These are phyloP conservation scores for Eurypyga helias DNA, from an alignment of 2,113 vertebrate species.

Conservation along the genomic window DNA sequence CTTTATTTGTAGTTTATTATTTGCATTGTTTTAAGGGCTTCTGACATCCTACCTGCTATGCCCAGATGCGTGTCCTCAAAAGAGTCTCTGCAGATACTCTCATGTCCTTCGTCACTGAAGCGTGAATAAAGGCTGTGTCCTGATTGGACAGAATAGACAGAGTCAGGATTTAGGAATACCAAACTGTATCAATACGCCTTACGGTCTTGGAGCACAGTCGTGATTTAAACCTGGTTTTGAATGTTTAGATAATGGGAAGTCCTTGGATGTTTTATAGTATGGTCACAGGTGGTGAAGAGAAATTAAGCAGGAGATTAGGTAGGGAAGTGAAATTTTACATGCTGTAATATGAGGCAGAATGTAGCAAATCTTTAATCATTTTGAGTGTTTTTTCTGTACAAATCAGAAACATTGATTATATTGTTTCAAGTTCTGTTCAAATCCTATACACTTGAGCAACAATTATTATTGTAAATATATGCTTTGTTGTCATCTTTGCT, in stretches of 20 bases:
- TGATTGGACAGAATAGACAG: neutral
- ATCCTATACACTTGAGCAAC: neutral
- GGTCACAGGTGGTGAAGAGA: neutral
- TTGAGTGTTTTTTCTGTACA: neutral
- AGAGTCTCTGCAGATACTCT: neutral
- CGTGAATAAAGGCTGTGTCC: neutral
- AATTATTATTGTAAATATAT: neutral
- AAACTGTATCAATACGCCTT: neutral
- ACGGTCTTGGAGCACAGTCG: neutral
- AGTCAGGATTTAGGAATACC: neutral
- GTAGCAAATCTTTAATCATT: neutral
- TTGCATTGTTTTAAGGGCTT: neutral
- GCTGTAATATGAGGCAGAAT: neutral
- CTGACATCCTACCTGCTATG: neutral
- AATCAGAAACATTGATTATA: neutral
- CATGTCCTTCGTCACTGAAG: neutral
- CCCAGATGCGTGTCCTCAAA: neutral
- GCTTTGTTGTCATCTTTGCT: neutral
- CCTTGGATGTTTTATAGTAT: neutral
- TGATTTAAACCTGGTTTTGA: neutral
- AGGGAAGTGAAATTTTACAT: neutral
- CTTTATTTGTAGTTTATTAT: neutral
- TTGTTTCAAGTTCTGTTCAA: neutral
- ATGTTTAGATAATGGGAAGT: neutral
- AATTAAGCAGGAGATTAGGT: neutral